Base-by-base conservation (phyloP, 2,797 vertebrate species). In the Smutsia temminckii region DNA sequence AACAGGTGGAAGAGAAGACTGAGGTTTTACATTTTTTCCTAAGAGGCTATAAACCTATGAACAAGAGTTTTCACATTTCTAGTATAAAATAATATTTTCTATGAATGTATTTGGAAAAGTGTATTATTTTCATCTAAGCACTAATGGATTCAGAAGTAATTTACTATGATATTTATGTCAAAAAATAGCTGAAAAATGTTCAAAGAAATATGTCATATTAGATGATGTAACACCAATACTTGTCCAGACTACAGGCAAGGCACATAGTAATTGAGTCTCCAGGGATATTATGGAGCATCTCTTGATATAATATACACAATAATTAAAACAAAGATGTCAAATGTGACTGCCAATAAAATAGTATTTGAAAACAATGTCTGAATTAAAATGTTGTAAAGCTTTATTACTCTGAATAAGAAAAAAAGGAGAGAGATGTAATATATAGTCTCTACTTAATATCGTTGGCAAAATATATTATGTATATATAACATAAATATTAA, bases 101-200 rank as follows among this genome's bases (percentile, higher is more conserved):
- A 85, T 69, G 37, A 83, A 66, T 53, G 4, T 66, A 72, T 87
- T 97, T 78, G 78, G 53, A 81, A 78, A 89, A 84, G 10, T 80
- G 9, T 49, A 46, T 94, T 96, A 10, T 72, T 91, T 93, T 87
- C n/a, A 69, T 81, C 63, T 12, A 81, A 83, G 9, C 27, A 89
- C 69, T 74, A 57, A 87, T 96, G 57, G 21, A 23, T 94, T 85
- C 91, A 95, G 57, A 93, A 80, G 13, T 55, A 91, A 94, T 88
- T 94, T 86, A 74, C 55, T 92, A 7, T 93, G 37, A 85, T 92
- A 89, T 92, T 85, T 92, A 77, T 91, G 81, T 94, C 42, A 86
- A 79, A 87, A 64, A 66, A 85, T 88, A 93, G 51, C 72, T 94
- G 46, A 66, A 68, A 85, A 57, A 46, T 57, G 16, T 78, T 71